Evolutionary conservation across 2,888 invertebrate species (phyloP), one percentile per base, ranked within the genome.

Genomic region (Drosophila conformis): DNA sequence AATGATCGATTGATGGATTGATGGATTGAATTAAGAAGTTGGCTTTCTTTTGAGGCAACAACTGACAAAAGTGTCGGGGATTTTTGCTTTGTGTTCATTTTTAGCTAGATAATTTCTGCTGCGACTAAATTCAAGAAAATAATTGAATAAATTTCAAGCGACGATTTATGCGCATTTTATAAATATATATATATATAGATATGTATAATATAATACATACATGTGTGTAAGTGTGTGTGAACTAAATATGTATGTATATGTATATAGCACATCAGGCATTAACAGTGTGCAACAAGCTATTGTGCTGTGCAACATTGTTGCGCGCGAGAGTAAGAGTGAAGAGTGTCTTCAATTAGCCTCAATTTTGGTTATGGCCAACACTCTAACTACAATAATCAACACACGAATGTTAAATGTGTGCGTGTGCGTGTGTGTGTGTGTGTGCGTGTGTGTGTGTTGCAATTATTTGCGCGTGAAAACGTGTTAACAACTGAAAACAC

Each of bases 271-370:
- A 46, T 13, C 21, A 13, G 21, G 13, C 46, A 21, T 4, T 21
- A 21, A 46, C 21, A 46, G 8, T 15, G 25, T 15, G 25, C 25
- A 46, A 15, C 8, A 15, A 25, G 48, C 18, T 64, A 48, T 13
- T 7, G 25, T 49, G 65, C 48, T 21, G 46, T 35, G 74, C 42
- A 59, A 60, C 56, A 69, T 64, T 64, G 63, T 53, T 66, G 65
- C 52, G 48, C 42, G 51, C 66, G 74, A 83, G 75, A 81, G 81
- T 84, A 81, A 81, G 82, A 84, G 81, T 81, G 75, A 81, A 81
- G 82, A 84, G 81, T 81, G 75, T 53, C 75, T 69, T 75, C 85
- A 84, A 82, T 82, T 82, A 82, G 72, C 85, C 79, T 70, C 56
- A 60, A 78, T 82, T 84, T 78, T 53, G 65, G 49, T 58, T 62